Conservation (phyloP, 2,797 vertebrate genomes). For the Micrastur ruficollis region DNA sequence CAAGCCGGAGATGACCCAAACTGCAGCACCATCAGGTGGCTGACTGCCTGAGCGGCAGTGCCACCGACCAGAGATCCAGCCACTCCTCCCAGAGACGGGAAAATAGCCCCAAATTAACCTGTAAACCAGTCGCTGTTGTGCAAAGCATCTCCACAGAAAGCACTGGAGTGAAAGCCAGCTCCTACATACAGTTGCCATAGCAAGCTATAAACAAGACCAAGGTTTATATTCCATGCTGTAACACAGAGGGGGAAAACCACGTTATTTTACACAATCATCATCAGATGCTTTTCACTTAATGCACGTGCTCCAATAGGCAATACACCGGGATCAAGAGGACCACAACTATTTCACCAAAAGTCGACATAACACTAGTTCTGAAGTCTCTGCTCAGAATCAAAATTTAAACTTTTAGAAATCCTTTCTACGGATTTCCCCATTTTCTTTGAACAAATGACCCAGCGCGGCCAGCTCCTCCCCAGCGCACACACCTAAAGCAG, state of each 20-base stretch:
- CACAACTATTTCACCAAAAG: not conserved
- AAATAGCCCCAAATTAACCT: not conserved
- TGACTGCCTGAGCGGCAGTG: not conserved
- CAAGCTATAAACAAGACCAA: not conserved
- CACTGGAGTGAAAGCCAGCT: not conserved
- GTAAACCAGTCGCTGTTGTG: accelerated
- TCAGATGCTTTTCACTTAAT: not conserved
- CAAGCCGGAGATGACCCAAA: not conserved
- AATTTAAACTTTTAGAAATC: not conserved
- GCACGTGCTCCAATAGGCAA: not conserved
- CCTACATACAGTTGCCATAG: accelerated
- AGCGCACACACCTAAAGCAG: not conserved
- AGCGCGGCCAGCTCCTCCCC: not conserved
- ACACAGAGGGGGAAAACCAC: not conserved
- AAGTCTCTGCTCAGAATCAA: not conserved
- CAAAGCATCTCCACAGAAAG: not conserved
- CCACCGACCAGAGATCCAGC: not conserved
- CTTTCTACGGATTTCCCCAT: not conserved
- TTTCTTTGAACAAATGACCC: not conserved
- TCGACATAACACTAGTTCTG: accelerated
- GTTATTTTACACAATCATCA: not conserved
- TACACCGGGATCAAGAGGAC: accelerated
- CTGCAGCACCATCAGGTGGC: conserved; percentile 52
- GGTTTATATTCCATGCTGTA: no score
- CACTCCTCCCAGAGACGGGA: not conserved